These are phyloP conservation scores for Drosophila nr. fundita DNA, from an alignment of 2,888 invertebrate species.

Conservation along the genomic window DNA sequence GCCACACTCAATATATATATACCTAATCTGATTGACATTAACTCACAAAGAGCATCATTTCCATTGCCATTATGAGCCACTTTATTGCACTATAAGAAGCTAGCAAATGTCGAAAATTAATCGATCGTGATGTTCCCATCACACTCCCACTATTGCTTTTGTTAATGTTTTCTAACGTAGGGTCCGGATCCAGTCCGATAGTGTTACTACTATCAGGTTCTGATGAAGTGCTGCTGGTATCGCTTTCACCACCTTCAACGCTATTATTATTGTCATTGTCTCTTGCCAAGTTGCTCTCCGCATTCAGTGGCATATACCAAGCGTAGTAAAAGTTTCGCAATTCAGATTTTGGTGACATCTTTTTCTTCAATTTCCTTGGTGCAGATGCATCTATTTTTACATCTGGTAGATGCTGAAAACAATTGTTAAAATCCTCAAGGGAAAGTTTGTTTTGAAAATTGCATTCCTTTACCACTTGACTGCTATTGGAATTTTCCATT, in stretches of 20 bases:
- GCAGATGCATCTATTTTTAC: background rate
- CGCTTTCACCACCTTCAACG: background rate
- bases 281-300: slow-evolving; percentile 9
- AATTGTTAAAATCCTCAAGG: slow-evolving; percentile 59
- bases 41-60: slow-evolving; percentile 59
- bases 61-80: slow-evolving; percentile 22
- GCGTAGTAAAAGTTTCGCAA: slow-evolving; percentile 53
- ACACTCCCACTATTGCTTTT: background rate
- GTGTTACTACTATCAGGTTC: background rate
- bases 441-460: slow-evolving; percentile 29
- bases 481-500: background rate
- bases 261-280: background rate
- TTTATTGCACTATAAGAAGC: background rate
- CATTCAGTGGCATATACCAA: slow-evolving; percentile 57
- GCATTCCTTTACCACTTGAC: slow-evolving; percentile 23
- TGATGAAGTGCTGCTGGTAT: background rate
- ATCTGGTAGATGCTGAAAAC: slow-evolving; percentile 51
- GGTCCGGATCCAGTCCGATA: background rate
- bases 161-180: background rate
- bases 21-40: slow-evolving; percentile 34
- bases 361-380: slow-evolving; percentile 18
- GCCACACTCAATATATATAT: slow-evolving; percentile 2
- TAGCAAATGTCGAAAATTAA: slow-evolving; percentile 12
- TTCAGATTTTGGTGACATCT: slow-evolving; percentile 23
- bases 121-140: slow-evolving; percentile 11